phyloP scores from a whole-genome alignment of 1,140 invertebrate genomes.

The Pseudomyrmex concolor region DNA sequence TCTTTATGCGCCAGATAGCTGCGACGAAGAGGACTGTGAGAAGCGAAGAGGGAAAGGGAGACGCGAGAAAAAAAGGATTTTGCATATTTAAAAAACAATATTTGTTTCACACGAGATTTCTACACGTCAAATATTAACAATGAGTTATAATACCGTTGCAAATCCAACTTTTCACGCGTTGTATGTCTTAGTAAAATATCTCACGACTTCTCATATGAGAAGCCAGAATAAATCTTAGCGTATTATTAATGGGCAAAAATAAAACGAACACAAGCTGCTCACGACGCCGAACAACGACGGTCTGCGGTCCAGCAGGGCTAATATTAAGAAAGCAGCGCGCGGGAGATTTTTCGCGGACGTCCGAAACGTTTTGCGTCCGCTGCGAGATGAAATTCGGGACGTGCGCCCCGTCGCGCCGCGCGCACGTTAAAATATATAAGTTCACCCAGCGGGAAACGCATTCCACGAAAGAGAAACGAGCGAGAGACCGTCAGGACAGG shows the following conservation, averaged over 20 bases:
- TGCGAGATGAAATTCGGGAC: conserved; percentile 58
- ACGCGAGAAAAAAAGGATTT: too few relatives aligned
- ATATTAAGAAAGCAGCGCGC: conserved; percentile 33
- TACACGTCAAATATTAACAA: too few relatives aligned
- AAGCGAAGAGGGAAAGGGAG: background rate
- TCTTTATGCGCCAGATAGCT: conserved; percentile 19
- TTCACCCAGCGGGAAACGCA: conserved; percentile 47
- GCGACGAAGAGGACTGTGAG: background rate
- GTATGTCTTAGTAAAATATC: background rate
- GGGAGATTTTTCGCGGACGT: conserved; percentile 36
- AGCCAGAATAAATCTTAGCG: background rate
- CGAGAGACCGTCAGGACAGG: conserved; percentile 67
- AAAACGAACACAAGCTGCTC: background rate
- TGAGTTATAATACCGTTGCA: too few relatives aligned
- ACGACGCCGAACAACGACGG: background rate
- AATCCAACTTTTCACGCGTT: too few relatives aligned
- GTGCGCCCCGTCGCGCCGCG: conserved; percentile 40
- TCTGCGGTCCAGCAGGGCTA: background rate
- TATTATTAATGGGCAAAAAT: conserved; percentile 39
- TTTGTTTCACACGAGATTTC: too few relatives aligned
- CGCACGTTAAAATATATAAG: conserved; percentile 51
- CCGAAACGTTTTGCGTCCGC: conserved; percentile 52
- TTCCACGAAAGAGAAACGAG: conserved; percentile 42
- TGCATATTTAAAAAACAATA: too few relatives aligned
- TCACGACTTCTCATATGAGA: too few relatives aligned